Conservation (phyloP, 2,113 vertebrate species). For the Oreochromis niloticus region DNA sequence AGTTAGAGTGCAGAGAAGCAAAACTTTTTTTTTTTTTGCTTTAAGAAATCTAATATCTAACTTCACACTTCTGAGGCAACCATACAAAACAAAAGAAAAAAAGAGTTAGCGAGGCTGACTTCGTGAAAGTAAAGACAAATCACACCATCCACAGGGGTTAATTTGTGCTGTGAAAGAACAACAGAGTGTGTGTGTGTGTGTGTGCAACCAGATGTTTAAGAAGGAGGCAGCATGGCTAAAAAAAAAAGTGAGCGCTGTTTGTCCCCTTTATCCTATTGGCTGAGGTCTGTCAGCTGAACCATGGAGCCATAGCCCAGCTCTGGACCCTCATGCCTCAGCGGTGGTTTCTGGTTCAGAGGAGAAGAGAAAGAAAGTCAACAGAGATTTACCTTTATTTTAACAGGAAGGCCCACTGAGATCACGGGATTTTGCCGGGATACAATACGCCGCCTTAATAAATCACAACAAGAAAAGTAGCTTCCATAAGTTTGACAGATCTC, state of each 20-base stretch:
- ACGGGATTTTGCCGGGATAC: background rate
- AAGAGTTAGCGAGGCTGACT: background rate
- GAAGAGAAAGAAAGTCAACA: background rate
- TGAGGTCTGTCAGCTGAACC: conserved; percentile 1
- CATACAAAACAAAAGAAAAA: background rate
- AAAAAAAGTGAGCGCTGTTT: background rate
- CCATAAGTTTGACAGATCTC: background rate
- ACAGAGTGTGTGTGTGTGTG: background rate
- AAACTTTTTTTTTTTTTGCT: background rate
- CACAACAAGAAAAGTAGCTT: background rate
- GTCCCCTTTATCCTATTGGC: conserved; percentile 11
- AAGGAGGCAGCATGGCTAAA: background rate
- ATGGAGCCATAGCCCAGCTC: background rate
- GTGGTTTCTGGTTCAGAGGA: background rate
- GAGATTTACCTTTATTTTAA: background rate
- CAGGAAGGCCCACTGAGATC: background rate
- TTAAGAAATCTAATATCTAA: background rate
- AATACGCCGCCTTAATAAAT: background rate
- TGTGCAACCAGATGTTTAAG: background rate
- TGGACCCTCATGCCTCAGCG: conserved; percentile 6
- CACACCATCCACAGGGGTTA: background rate
- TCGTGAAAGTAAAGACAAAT: background rate
- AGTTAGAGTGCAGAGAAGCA: background rate
- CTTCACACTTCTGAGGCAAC: background rate
- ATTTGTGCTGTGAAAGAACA: background rate